These are phyloP conservation scores for Autographa gamma DNA, from an alignment of 2,888 invertebrate species.

Conservation along the genomic window DNA sequence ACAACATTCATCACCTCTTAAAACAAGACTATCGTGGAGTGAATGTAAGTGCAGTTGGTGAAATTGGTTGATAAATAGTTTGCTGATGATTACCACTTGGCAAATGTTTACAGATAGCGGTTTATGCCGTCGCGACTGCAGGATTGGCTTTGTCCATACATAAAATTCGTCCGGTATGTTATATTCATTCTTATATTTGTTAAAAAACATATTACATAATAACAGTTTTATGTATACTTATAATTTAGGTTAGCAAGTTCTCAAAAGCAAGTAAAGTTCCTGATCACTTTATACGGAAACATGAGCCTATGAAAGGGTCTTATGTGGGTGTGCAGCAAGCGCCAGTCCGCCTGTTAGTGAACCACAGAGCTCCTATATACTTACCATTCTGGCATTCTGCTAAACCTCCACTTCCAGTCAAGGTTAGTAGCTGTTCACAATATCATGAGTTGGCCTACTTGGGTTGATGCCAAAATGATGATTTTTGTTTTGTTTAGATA, in stretches of 20 bases:
- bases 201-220: conserved; percentile 78
- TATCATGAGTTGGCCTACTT: conserved; percentile 43
- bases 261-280: conserved; percentile 89
- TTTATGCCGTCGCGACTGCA: conserved; percentile 89
- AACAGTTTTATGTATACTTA: conserved; percentile 55
- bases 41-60: conserved; percentile 73
- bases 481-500: conserved; percentile 70
- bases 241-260: conserved; percentile 89
- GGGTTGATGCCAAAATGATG: conserved; percentile 51
- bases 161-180: conserved; percentile 89
- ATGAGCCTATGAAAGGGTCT: conserved; percentile 85
- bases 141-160: conserved; percentile 88
- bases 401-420: conserved; percentile 86
- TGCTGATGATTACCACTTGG: conserved; percentile 50
- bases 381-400: conserved; percentile 86
- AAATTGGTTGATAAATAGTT: conserved; percentile 25
- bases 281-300: conserved; percentile 86
- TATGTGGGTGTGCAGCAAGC: conserved; percentile 87
- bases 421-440: conserved; percentile 72
- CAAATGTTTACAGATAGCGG: conserved; percentile 85
- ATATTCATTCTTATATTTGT: conserved; percentile 43
- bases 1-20: conserved; percentile 75
- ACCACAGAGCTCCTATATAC: conserved; percentile 88
- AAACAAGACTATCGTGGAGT: conserved; percentile 85
- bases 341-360: conserved; percentile 83